Base-by-base conservation (phyloP, 2,797 vertebrate genomes). In the Dermochelys coriacea region DNA sequence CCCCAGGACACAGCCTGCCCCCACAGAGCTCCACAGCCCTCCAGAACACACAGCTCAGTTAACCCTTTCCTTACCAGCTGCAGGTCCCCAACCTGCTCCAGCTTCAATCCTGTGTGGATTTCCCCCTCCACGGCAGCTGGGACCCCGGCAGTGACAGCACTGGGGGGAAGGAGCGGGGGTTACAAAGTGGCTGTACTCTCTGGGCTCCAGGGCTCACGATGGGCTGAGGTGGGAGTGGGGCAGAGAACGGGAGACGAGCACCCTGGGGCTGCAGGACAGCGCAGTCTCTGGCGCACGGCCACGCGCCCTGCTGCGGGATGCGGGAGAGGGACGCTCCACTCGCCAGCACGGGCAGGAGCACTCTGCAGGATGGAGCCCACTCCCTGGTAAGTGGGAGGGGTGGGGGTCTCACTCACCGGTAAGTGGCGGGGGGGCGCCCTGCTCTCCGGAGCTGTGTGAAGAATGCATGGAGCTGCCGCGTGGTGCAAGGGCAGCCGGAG, bases 71-170 rank as follows among this genome's bases (percentile, higher is more conserved):
- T 98, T 88, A 98, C 98, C 55, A 83, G 81, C 3, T 12, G n/a
- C 1, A 37, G 9, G 12, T 95, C 97, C n/a, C 95, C 95, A 25
- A 87, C n/a, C 5, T 71, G 80, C 83, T 98, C 97, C 96, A 96
- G 80, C 71, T 87, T 50, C 85, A 98, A 96, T 19, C 97, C 95
- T 1, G 89, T 16, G 6, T 41, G 25, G 86, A 98, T 87, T 79
- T 97, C 94, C 0, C 98, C 98, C 81, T 98, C 95, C 0, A 41
- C 12, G 77, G 97, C 85, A 0, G 77, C 90, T 0, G 98, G 98
- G 74, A 98, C 77, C 15, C 98, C 98, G 80, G 98, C 85, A 0
- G 98, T 98, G 86, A 98, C 16, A 0, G 98, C 98, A 1, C 98
- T 98, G 93, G 84, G 61, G n/a, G 45, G 37, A 37, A 25, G 89